Evolutionary conservation across 2,113 vertebrate species (phyloP).

Genomic region (Oceanites oceanicus): DNA sequence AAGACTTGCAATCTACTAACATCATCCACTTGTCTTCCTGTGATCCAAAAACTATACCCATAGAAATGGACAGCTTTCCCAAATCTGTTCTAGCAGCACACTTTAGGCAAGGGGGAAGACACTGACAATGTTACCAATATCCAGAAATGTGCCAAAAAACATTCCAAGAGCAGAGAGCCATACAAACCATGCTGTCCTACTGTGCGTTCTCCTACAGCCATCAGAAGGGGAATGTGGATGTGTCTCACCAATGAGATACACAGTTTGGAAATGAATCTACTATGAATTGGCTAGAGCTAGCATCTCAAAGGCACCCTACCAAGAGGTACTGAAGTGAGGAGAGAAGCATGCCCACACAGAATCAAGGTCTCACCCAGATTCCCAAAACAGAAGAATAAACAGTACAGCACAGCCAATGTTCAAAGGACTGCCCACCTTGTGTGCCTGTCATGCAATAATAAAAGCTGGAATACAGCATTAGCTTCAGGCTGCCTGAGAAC

Average conservation of each 20-base stretch:
- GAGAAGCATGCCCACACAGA: not conserved
- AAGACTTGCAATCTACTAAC: not conserved
- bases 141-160: not conserved
- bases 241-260: not conserved
- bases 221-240: not conserved
- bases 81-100: not conserved
- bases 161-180: not conserved
- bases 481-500: not conserved
- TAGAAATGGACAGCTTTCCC: not conserved
- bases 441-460: not conserved
- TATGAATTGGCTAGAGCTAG: not conserved
- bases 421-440: not conserved
- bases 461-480: slow-evolving; percentile 11
- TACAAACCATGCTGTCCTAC: not conserved
- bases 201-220: not conserved
- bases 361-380: not conserved
- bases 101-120: not conserved
- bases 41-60: not conserved
- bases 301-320: not conserved
- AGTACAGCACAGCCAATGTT: not conserved
- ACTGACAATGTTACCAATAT: not conserved
- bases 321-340: not conserved
- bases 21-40: slow-evolving; percentile 12
- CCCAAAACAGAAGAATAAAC: not conserved
- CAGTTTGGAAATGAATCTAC: not conserved